Evolutionary conservation across 2,113 vertebrate species (phyloP), one percentile per base, ranked within the genome.

Genomic region (Psittacara wagleri): DNA sequence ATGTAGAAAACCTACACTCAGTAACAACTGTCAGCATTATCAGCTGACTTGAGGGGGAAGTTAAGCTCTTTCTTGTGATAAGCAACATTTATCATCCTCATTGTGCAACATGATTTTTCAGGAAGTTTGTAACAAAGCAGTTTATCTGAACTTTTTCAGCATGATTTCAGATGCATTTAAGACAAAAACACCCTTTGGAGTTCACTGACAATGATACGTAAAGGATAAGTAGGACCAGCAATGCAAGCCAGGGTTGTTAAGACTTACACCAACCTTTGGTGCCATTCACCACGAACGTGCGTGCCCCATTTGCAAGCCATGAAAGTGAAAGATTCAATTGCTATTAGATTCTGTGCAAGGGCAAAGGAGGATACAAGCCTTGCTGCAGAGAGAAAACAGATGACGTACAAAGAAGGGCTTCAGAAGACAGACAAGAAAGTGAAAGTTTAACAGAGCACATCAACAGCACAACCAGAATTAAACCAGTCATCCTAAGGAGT

Each of bases 321-420:
- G 0, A 69, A 90, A 90, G 82, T 3, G 48, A 66, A 87, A 94
- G 84, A 70, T 54, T 77, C 70, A 91, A 57, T 63, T 82, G 87
- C 57, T 92, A 93, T 46, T 57, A 92, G 63, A 57, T 44, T 87
- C 2, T 66, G 55, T 64, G 52, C 10, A 92, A 92, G 78, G 12
- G 62, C 49, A 91, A 8, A 92, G 81, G 5, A 94, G 84, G 70
- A 95, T 44, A 85, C 19, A 88, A 76, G 62, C 33, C 54, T 85
- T 85, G 74, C 91, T 95, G 90, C 70, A 79, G 85, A 89, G 66
- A 25, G 75, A 92, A 86, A 69, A 86, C 20, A 94, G 79, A 31
- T 28, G 22, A 92, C 0, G 2, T 19, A 90, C 46, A 91, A 73
- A 94, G 76, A 75, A 91, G 33, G 33, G 55, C 44, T 73, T 23